Evolutionary conservation across 2,113 vertebrate genomes (phyloP).

Genomic region (Butorides virescens): DNA sequence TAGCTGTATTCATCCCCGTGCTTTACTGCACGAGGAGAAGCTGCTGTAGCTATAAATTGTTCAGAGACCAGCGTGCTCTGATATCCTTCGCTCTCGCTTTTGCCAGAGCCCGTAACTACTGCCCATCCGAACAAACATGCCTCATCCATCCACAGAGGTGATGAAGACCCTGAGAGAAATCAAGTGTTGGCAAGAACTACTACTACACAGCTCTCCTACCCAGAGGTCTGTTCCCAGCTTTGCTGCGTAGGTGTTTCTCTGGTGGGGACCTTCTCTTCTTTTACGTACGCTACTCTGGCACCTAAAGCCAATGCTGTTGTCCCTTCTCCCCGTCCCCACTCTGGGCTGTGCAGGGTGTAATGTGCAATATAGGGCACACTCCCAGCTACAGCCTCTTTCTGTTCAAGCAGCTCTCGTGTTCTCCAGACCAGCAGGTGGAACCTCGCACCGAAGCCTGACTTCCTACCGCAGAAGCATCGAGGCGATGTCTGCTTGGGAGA

Average conservation of each 20-base stretch:
- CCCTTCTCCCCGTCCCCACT: background rate
- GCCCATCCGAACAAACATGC: background rate
- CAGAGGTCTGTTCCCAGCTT: background rate
- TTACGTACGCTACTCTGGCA: background rate
- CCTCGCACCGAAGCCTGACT: background rate
- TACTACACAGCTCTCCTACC: background rate
- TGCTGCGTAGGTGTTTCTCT: background rate
- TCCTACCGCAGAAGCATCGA: background rate
- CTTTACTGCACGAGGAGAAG: background rate
- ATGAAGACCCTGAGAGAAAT: background rate
- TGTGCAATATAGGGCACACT: background rate
- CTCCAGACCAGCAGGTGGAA: background rate
- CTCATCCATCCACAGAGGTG: background rate
- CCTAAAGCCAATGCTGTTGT: background rate
- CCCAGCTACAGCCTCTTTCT: background rate
- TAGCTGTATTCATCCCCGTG: background rate
- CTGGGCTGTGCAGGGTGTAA: background rate
- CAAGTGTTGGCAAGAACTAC: background rate
- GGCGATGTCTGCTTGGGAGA: slow-evolving; percentile 24
- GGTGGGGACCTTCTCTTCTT: background rate
- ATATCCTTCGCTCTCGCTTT: background rate
- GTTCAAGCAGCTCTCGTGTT: background rate
- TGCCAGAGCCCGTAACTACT: background rate
- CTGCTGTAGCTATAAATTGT: background rate
- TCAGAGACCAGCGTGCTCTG: background rate